Conservation (phyloP, 2,888 invertebrate species). For the Oscheius sp. region DNA sequence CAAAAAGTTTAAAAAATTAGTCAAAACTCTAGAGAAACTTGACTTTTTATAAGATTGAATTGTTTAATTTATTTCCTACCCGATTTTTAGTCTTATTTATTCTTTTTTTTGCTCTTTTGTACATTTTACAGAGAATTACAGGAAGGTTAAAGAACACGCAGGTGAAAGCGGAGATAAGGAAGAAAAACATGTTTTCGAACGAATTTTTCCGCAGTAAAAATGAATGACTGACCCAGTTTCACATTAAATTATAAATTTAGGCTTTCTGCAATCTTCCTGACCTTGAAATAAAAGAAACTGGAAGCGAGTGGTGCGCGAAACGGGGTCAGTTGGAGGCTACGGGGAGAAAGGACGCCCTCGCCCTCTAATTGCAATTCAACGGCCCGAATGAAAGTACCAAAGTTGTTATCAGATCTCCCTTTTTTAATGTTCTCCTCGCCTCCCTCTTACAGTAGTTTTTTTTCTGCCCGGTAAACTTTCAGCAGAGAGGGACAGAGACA, state of each 20-base stretch:
- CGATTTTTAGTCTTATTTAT: too few species aligned
- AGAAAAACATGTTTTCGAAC: too few species aligned
- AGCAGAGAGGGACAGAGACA: not conserved
- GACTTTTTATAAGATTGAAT: too few species aligned
- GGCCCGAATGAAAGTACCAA: not conserved
- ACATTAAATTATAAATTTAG: not conserved
- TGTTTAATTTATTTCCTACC: too few species aligned
- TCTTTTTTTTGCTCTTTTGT: too few species aligned
- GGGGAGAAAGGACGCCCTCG: constrained; percentile 19
- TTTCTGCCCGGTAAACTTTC: not conserved
- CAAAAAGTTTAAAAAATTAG: too few species aligned
- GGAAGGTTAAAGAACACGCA: too few species aligned
- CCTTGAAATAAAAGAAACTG: constrained; percentile 12
- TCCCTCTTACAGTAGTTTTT: not conserved
- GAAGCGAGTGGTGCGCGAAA: constrained; percentile 6
- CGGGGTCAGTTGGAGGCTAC: constrained; percentile 3
- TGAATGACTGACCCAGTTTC: too few species aligned
- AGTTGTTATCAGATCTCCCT: not conserved
- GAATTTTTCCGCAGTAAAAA: too few species aligned
- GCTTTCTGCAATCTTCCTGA: not conserved
- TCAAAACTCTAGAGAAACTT: too few species aligned
- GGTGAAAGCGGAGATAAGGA: too few species aligned
- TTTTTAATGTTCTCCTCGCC: not conserved
- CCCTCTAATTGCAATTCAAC: not conserved
- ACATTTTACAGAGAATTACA: too few species aligned